These are phyloP conservation scores for Delia radicum DNA, from an alignment of 1,140 invertebrate genomes.

Conservation along the genomic window DNA sequence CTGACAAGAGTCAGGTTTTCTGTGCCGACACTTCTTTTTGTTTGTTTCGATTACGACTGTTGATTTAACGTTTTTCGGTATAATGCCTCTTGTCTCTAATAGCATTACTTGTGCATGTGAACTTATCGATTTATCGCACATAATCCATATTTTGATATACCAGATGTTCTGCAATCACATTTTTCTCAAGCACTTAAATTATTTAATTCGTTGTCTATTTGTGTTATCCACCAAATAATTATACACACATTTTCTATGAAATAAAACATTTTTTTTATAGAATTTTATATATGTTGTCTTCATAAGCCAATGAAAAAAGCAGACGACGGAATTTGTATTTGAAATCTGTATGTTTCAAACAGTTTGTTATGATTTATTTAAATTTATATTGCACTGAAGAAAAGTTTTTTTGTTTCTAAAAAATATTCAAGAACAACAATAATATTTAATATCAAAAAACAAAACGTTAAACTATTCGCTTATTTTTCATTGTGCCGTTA, in stretches of 20 bases:
- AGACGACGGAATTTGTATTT: neutral
- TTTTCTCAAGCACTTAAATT: no score
- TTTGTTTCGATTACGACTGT: constrained; percentile 1
- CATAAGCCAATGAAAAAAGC: no score
- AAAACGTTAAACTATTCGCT: no score
- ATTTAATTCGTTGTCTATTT: no score
- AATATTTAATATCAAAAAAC: no score
- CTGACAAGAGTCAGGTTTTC: neutral
- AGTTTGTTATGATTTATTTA: neutral
- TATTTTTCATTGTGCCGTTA: neutral
- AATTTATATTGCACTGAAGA: neutral
- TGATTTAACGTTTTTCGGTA: neutral
- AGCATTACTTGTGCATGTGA: neutral
- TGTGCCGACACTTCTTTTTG: neutral
- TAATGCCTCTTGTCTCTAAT: neutral
- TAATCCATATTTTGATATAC: neutral
- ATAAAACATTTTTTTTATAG: neutral
- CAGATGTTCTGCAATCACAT: no score
- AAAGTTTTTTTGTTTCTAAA: neutral
- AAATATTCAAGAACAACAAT: no score
- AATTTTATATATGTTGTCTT: neutral
- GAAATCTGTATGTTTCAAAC: neutral
- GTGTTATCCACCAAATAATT: neutral
- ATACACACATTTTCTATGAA: no score
- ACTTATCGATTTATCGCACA: constrained; percentile 6